Percentiles rank a stretch among this genome's conserved stretches.
phyloP scores from a whole-genome alignment of 2,113 vertebrate species.

The Vanacampus margaritifer region DNA sequence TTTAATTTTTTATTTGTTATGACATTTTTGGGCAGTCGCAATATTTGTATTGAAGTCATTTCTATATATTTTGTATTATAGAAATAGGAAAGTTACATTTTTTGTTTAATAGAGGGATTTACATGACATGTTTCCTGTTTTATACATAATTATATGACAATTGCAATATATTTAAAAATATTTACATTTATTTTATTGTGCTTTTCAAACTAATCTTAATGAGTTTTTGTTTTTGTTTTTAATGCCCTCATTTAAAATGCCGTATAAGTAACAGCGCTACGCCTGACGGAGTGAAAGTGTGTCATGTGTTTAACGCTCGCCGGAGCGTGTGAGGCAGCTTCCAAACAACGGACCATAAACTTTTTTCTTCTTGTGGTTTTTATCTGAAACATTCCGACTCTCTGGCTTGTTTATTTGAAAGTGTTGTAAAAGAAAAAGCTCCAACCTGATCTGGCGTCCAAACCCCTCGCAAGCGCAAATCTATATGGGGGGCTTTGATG shows the following conservation, averaged over 20 bases:
- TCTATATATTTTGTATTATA: no score
- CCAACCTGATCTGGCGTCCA: neutral
- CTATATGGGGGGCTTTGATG: constrained; percentile 80
- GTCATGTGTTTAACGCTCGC: neutral
- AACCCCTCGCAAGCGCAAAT: constrained; percentile 18
- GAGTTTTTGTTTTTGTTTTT: neutral
- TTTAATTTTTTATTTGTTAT: no score
- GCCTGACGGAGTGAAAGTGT: neutral
- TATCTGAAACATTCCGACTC: neutral
- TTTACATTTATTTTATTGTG: no score
- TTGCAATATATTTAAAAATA: no score
- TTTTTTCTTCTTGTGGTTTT: neutral
- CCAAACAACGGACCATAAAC: neutral
- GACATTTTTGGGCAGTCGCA: no score
- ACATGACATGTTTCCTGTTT: no score
- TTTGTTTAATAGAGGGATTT: no score
- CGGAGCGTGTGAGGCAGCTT: neutral
- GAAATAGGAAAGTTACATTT: no score
- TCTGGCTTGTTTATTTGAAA: constrained; percentile 7
- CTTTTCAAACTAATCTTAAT: neutral
- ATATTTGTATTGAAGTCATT: no score
- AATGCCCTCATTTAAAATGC: neutral
- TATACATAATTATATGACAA: no score
- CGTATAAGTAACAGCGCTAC: neutral
- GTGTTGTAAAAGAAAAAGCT: constrained; percentile 8